A percentile compares a stretch with the other conserved stretches of the same genome.
Evolutionary conservation across 2,888 invertebrate species (phyloP).

Genomic region (Troglohyphantes excavatus): DNA sequence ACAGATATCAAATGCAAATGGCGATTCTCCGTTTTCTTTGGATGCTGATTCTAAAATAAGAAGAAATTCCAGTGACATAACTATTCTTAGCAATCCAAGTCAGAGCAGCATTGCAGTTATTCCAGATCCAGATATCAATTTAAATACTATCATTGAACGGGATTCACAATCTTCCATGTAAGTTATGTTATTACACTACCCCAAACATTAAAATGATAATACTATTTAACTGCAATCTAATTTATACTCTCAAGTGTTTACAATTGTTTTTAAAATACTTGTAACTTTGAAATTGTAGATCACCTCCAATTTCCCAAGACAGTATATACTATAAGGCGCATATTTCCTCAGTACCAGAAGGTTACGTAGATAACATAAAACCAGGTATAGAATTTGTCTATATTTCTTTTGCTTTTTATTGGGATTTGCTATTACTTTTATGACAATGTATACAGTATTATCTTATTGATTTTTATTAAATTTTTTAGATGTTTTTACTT

Average conservation of each 20-base stretch:
- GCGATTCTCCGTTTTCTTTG: neutral
- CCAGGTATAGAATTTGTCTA: constrained; percentile 12
- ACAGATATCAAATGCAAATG: neutral
- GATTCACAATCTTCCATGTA: constrained; percentile 65
- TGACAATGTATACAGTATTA: too few species aligned
- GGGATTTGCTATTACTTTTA: too few species aligned
- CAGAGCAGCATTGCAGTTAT: constrained; percentile 86
- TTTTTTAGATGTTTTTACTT: too few species aligned
- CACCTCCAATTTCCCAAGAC: constrained; percentile 59
- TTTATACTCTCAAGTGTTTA: neutral
- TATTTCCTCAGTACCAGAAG: constrained; percentile 30
- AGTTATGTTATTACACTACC: constrained; percentile 20
- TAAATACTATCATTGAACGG: constrained; percentile 60
- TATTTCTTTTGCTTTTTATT: too few species aligned
- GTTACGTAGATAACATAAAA: neutral
- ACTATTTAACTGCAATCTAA: neutral
- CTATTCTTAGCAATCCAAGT: constrained; percentile 88
- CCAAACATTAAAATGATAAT: neutral
- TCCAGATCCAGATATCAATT: constrained; percentile 61
- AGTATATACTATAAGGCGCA: constrained; percentile 38
- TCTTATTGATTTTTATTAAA: too few species aligned
- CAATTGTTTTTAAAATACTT: neutral
- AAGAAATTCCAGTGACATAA: constrained; percentile 86
- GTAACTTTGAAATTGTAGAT: constrained; percentile 23
- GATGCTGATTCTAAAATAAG: constrained; percentile 15